phyloP scores from a whole-genome alignment of 1,140 invertebrate genomes.

The Ladona fulva region DNA sequence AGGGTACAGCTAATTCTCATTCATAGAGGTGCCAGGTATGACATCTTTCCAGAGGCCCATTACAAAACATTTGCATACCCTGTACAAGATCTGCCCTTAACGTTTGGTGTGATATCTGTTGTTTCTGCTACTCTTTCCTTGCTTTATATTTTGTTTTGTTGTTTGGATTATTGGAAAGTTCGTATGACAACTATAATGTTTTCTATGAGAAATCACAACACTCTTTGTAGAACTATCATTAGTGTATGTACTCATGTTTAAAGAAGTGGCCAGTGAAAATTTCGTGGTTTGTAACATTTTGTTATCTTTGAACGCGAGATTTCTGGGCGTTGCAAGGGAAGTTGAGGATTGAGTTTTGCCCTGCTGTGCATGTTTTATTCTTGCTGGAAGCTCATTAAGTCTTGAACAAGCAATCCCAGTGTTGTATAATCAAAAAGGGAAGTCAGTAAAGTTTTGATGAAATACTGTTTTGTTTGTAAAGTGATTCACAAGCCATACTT shows the following conservation, averaged over 20 bases:
- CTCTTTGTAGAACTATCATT: slow-evolving; percentile 2
- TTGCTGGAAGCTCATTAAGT: slow-evolving; percentile 9
- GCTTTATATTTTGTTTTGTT: not conserved
- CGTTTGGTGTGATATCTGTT: slow-evolving; percentile 2
- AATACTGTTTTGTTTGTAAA: slow-evolving; percentile 11
- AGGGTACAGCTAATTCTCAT: not conserved
- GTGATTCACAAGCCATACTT: slow-evolving; percentile 1
- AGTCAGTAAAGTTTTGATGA: slow-evolving; percentile 10
- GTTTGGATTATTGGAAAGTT: not conserved
- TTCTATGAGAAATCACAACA: not conserved
- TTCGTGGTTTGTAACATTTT: slow-evolving; percentile 7
- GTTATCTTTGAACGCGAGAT: slow-evolving; percentile 1
- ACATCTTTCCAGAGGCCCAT: not conserved
- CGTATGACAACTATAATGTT: not conserved
- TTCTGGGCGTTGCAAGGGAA: not conserved
- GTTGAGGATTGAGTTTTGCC: slow-evolving; percentile 3
- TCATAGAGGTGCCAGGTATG: no score
- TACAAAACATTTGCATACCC: not conserved
- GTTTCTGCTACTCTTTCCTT: slow-evolving; percentile 1
- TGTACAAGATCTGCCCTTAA: not conserved
- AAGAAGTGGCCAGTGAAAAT: slow-evolving; percentile 9
- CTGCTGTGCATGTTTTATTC: slow-evolving; percentile 9
- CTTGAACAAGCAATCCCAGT: slow-evolving; percentile 1
- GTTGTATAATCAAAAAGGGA: slow-evolving; percentile 10
- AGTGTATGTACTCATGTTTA: slow-evolving; percentile 7